These are phyloP conservation scores for Podilymbus podiceps DNA, from an alignment of 2,113 vertebrate species.

Conservation along the genomic window DNA sequence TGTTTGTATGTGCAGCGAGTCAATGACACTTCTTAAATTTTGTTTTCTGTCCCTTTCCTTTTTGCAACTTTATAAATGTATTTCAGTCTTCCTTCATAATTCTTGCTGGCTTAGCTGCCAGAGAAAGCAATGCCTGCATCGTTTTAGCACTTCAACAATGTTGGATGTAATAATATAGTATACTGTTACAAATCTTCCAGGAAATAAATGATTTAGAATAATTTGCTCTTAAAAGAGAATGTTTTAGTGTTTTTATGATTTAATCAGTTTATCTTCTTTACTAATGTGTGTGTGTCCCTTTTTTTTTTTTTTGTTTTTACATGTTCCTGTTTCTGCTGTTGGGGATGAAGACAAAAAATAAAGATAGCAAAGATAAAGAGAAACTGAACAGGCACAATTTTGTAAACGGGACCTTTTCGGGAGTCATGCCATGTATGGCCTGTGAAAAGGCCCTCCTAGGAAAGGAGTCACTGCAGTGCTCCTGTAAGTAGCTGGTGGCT, in stretches of 20 bases:
- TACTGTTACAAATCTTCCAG: not conserved
- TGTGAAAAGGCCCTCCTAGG: slow-evolving; percentile 87
- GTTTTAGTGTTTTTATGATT: not conserved
- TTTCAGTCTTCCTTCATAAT: not conserved
- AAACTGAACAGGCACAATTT: slow-evolving; percentile 84
- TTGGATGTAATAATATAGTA: not conserved
- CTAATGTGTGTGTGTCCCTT: not conserved
- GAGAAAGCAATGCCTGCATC: not conserved
- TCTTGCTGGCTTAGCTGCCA: not conserved
- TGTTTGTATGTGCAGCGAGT: not conserved
- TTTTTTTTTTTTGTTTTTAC: not conserved
- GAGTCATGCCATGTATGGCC: slow-evolving; percentile 80
- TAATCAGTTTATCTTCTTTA: not conserved
- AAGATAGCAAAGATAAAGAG: slow-evolving; percentile 88
- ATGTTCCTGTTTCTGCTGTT: slow-evolving; percentile 5
- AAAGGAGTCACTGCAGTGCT: slow-evolving; percentile 89
- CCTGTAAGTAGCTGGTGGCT: slow-evolving; percentile 76
- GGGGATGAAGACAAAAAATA: slow-evolving; percentile 85
- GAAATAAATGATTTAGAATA: not conserved
- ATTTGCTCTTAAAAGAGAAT: not conserved
- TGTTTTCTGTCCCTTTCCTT: not conserved
- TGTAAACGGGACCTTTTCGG: slow-evolving; percentile 78
- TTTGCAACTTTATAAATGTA: not conserved
- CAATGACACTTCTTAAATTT: not conserved
- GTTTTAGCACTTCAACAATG: not conserved